Evolutionary conservation across 2,113 vertebrate species (phyloP).

Genomic region (Mesocricetus auratus): DNA sequence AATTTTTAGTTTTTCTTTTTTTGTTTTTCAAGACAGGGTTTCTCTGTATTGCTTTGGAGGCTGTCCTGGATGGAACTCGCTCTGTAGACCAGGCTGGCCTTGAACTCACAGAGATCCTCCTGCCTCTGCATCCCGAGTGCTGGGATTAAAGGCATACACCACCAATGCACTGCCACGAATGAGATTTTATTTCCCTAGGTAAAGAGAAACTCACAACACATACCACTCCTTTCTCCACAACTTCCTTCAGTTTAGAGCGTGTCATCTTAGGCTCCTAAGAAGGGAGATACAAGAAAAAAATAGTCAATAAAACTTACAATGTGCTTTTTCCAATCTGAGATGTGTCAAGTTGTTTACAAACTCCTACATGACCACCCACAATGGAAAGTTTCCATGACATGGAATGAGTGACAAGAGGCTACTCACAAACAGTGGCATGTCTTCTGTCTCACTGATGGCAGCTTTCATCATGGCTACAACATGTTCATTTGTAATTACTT

Average conservation of each 20-base stretch:
- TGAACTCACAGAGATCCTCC: too few relatives aligned
- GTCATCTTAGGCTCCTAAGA: constrained; percentile 98
- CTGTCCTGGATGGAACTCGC: too few relatives aligned
- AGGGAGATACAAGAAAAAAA: constrained; percentile 35
- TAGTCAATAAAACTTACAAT: not conserved
- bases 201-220: constrained; percentile 75
- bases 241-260: constrained; percentile 96
- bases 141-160: too few relatives aligned
- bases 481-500: constrained; percentile 96
- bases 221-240: constrained; percentile 95
- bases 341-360: not conserved
- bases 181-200: constrained; percentile 21
- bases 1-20: too few relatives aligned
- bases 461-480: constrained; percentile 99
- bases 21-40: too few relatives aligned
- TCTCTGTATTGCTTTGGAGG: too few relatives aligned
- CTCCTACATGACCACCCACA: not conserved
- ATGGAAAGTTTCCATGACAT: not conserved
- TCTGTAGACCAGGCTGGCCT: too few relatives aligned
- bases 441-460: constrained; percentile 95
- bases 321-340: not conserved
- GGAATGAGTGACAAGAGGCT: not conserved
- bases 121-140: too few relatives aligned
- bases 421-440: constrained; percentile 96
- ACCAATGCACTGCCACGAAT: too few relatives aligned